Conservation (phyloP, 1,140 invertebrate genomes). For the Lordiphosa collinella region DNA sequence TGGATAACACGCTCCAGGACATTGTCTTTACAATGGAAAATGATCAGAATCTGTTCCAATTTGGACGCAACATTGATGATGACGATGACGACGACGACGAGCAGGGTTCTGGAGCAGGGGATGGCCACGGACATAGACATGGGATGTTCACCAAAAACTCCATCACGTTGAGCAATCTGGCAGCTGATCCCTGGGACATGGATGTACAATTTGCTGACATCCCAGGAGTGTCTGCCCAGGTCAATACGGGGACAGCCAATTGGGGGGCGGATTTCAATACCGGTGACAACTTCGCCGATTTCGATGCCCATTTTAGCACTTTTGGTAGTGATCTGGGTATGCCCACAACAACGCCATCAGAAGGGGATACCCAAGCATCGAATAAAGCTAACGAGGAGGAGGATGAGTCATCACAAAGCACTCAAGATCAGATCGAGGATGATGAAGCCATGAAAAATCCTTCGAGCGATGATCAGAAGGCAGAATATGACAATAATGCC, state of each 20-base stretch:
- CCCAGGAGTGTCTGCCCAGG: slow-evolving; percentile 34
- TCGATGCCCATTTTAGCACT: slow-evolving; percentile 72
- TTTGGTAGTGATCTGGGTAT: slow-evolving; percentile 65
- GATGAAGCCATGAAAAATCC: slow-evolving; percentile 4
- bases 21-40: slow-evolving; percentile 63
- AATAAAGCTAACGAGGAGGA: background rate
- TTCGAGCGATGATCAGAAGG: slow-evolving; percentile 39
- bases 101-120: slow-evolving; percentile 20
- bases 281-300: slow-evolving; percentile 74
- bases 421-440: no score
- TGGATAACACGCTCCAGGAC: slow-evolving; percentile 59
- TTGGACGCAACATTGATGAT: slow-evolving; percentile 62
- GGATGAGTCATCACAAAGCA: background rate
- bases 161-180: slow-evolving; percentile 46
- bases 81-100: slow-evolving; percentile 59
- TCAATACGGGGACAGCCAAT: slow-evolving; percentile 42
- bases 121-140: slow-evolving; percentile 45
- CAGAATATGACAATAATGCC: slow-evolving; percentile 76
- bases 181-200: slow-evolving; percentile 65
- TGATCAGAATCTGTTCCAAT: slow-evolving; percentile 65
- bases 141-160: slow-evolving; percentile 60
- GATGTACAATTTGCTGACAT: slow-evolving; percentile 62
- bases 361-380: background rate
- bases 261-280: slow-evolving; percentile 58
- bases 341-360: slow-evolving; percentile 11